These are phyloP conservation scores for Cephus sareptanus DNA, from an alignment of 2,888 invertebrate species.

Conservation along the genomic window DNA sequence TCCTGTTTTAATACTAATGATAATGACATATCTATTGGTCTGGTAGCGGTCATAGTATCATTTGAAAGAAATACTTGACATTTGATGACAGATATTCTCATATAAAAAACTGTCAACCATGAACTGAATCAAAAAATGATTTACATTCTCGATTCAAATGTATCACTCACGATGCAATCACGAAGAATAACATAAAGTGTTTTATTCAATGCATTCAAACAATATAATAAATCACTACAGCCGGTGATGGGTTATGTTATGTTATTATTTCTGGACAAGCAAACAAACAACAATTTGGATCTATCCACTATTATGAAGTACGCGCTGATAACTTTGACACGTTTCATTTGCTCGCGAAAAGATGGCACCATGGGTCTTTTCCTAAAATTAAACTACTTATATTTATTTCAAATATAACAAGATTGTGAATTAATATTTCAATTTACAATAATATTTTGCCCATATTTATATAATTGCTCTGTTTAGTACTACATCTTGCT, in stretches of 20 bases:
- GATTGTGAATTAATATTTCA: background rate
- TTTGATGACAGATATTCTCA: background rate
- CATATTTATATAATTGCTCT: background rate
- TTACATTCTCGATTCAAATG: background rate
- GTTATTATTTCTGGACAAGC: background rate
- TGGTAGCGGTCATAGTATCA: constrained; percentile 34
- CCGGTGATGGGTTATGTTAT: background rate
- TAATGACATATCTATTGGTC: constrained; percentile 46
- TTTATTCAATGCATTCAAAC: background rate
- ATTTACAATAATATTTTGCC: background rate
- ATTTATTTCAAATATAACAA: background rate
- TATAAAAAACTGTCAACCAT: background rate
- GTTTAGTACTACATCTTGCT: background rate
- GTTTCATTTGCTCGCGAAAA: background rate
- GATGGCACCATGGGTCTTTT: background rate
- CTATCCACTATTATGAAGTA: background rate
- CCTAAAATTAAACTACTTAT: background rate
- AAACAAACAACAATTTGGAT: background rate
- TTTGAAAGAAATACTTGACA: background rate
- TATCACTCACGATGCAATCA: background rate
- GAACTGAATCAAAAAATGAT: background rate
- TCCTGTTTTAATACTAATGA: constrained; percentile 29
- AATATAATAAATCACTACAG: background rate
- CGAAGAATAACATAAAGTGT: background rate
- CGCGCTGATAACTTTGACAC: background rate